These are phyloP conservation scores for Patella vulgata DNA, from an alignment of 1,140 invertebrate genomes.

Conservation along the genomic window DNA sequence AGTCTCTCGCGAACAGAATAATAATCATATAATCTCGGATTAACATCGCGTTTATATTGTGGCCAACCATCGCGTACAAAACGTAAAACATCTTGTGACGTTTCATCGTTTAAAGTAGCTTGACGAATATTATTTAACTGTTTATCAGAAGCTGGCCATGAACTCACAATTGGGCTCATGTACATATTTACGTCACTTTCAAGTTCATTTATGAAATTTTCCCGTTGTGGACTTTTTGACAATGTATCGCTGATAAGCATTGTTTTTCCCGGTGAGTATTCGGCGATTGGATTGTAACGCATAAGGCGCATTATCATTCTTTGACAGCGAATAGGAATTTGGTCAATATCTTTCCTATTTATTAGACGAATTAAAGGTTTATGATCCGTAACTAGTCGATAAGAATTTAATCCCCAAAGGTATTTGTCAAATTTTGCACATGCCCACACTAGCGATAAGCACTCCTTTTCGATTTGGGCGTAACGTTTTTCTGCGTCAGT, in stretches of 20 bases:
- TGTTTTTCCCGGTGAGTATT: constrained; percentile 31
- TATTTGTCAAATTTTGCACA: constrained; percentile 70
- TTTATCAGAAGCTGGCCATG: too few relatives aligned
- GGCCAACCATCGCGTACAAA: too few relatives aligned
- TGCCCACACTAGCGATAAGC: constrained; percentile 68
- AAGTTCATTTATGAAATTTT: too few relatives aligned
- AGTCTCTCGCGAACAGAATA: too few relatives aligned
- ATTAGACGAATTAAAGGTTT: constrained; percentile 54
- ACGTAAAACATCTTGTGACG: too few relatives aligned
- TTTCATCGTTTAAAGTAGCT: too few relatives aligned
- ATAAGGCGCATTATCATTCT: constrained; percentile 31
- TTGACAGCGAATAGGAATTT: constrained; percentile 27
- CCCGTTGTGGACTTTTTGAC: constrained; percentile 11
- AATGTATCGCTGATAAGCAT: constrained; percentile 30
- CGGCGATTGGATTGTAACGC: constrained; percentile 15
- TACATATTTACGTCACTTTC: too few relatives aligned
- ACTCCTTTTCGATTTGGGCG: constrained; percentile 70
- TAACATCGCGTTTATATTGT: too few relatives aligned
- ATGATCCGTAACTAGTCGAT: constrained; percentile 54
- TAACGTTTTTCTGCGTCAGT: constrained; percentile 66
- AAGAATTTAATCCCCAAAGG: constrained; percentile 58
- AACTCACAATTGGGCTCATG: too few relatives aligned
- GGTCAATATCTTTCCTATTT: constrained; percentile 24
- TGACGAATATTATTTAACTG: too few relatives aligned
- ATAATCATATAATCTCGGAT: too few relatives aligned